Conservation (phyloP, 23 tunicate species). For the Corella eumyota region DNA sequence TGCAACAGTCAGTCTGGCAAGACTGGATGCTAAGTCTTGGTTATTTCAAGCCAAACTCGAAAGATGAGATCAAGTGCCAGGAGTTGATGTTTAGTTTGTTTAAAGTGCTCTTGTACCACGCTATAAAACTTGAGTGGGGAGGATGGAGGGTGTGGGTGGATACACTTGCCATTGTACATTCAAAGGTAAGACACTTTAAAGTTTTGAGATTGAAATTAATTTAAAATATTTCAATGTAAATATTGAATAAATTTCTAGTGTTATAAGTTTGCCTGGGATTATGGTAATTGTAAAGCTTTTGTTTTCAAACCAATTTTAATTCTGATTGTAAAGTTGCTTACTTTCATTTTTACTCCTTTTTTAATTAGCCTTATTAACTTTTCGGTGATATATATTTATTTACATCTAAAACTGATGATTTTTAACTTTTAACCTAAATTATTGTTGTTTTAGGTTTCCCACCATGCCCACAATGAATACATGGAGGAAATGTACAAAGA, state of each 20-base stretch:
- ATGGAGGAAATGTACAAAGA: slow-evolving; percentile 68
- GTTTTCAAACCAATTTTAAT: too few species aligned
- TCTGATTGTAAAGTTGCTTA: too few species aligned
- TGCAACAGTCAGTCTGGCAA: slow-evolving; percentile 99
- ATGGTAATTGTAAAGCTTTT: too few species aligned
- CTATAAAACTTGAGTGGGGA: slow-evolving; percentile 97
- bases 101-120: slow-evolving; percentile 79
- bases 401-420: too few species aligned
- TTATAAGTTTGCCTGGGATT: too few species aligned
- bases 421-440: too few species aligned
- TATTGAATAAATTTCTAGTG: background rate
- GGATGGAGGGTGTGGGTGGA: slow-evolving; percentile 99
- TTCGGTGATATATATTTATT: too few species aligned
- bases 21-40: slow-evolving; percentile 91
- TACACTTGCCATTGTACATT: slow-evolving; percentile 94
- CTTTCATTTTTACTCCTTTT: too few species aligned
- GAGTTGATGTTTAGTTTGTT: slow-evolving; percentile 73
- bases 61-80: slow-evolving; percentile 54
- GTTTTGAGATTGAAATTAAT: background rate
- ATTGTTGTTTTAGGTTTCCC: slow-evolving; percentile 66
- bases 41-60: slow-evolving; percentile 40
- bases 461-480: slow-evolving; percentile 47
- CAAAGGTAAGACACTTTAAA: too few species aligned
- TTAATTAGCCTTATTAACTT: too few species aligned
- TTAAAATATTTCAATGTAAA: slow-evolving; percentile 1